Conservation (phyloP, 2,113 vertebrate genomes). For the Plecturocebus donacophilus region DNA sequence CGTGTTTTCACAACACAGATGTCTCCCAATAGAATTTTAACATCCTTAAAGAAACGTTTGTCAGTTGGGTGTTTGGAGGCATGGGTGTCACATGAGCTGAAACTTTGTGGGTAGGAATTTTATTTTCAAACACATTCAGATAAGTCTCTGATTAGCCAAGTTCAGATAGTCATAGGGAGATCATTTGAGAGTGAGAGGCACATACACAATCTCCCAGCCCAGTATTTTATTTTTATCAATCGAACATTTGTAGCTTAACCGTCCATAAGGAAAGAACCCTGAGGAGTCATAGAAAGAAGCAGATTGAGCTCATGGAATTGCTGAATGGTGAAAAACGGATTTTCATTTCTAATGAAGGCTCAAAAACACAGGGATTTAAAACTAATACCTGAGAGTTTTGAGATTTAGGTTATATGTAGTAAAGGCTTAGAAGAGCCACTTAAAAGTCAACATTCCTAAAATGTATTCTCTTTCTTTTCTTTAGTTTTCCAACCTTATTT, state of each 20-base stretch:
- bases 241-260: not conserved
- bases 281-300: not conserved
- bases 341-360: slow-evolving; percentile 2
- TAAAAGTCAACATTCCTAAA: not conserved
- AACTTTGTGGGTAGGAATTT: not conserved
- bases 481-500: not conserved
- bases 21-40: not conserved
- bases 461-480: not conserved
- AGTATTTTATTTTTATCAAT: slow-evolving; percentile 45
- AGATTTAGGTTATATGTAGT: not conserved
- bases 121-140: not conserved
- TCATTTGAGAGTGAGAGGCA: not conserved
- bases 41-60: not conserved
- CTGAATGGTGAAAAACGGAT: not conserved
- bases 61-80: not conserved
- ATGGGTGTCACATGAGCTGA: not conserved
- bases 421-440: not conserved
- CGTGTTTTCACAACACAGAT: not conserved
- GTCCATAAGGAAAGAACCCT: not conserved
- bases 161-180: not conserved
- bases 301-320: not conserved
- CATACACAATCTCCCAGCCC: not conserved
- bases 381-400: not conserved
- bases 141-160: slow-evolving; percentile 2
- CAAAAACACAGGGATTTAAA: not conserved